A percentile compares a stretch with the other conserved stretches of the same genome.
Evolutionary conservation across 2,113 vertebrate species (phyloP).

Genomic region (Catharus minimus): DNA sequence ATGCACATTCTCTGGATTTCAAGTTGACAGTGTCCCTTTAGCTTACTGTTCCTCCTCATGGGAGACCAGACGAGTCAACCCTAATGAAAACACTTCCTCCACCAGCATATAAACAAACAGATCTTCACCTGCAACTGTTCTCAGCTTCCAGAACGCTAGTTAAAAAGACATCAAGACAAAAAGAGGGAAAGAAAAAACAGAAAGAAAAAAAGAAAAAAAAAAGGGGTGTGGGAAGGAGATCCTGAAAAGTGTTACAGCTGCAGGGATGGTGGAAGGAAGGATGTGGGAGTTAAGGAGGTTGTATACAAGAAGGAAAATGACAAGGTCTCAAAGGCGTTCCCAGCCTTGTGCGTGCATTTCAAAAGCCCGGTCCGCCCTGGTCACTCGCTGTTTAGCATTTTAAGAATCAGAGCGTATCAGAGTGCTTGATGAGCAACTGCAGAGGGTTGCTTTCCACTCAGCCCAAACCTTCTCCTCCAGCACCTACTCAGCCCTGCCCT

Average conservation of each 20-base stretch:
- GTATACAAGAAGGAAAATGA: slow-evolving; percentile 51
- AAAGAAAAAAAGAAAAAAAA: not conserved
- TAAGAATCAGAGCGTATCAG: not conserved
- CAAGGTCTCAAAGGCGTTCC: slow-evolving; percentile 48
- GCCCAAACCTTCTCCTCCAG: not conserved
- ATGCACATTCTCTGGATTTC: slow-evolving; percentile 45
- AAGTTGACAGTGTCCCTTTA: slow-evolving; percentile 39
- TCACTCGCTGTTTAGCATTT: slow-evolving; percentile 1
- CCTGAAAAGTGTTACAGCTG: slow-evolving; percentile 51
- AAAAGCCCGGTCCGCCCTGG: not conserved
- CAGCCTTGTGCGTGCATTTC: not conserved
- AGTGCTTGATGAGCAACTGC: slow-evolving; percentile 1
- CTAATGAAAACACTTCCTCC: slow-evolving; percentile 62
- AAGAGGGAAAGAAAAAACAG: not conserved
- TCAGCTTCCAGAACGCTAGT: not conserved
- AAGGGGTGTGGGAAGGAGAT: not conserved
- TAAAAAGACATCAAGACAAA: not conserved
- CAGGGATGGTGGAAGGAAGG: slow-evolving; percentile 58
- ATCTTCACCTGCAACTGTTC: slow-evolving; percentile 43
- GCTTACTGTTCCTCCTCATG: not conserved
- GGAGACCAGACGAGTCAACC: not conserved
- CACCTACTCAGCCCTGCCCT: not conserved
- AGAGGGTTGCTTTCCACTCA: not conserved
- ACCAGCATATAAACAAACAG: slow-evolving; percentile 26
- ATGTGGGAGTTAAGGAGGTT: slow-evolving; percentile 61